Evolutionary conservation across 1,140 invertebrate genomes (phyloP), one percentile per base, ranked within the genome.

Genomic region (Drosophila lowei): DNA sequence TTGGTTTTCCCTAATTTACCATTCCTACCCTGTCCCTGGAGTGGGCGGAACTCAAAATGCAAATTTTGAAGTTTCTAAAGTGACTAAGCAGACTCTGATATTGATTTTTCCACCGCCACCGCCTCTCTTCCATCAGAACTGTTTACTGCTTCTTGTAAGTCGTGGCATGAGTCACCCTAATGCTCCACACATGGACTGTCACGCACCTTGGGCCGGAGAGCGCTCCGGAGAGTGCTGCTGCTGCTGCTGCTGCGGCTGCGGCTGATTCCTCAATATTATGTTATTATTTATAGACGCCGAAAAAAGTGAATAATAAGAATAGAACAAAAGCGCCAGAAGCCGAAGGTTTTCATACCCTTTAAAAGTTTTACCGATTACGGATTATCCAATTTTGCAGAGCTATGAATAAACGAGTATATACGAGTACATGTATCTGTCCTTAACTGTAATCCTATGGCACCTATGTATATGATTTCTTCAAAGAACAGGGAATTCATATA

Each of bases 241-340:
- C 38, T 15, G 16, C 18, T 30, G 1, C 13, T 34, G 44, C 7
- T 61, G 47, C 57, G 13, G 50, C 13, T 34, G 56, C 30, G 28
- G 38, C 63, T 48, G 42, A 28, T 65, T 68, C 53, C 55, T 42
- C 64, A 64, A 60, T 61, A 61, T 59, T 66, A 60, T 61, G 58
- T 59, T 66, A 70, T 77, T 85, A 86, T 85, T 85, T 77, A 81
- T 85, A 85, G 81, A 67, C 21, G 52, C 41, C 50, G 9, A 41
- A 60, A 43, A 41, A 75, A 48, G 61, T 63, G 60, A 61, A 73
- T 59, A 47, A 75, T 65, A 67, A 79, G 57, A 79, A 85, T 66
- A 80, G 80, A 68, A 77, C 63, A 42, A 5, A 38, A 38, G 34
- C 11, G 1, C 11, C 11, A 5, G 1, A 38, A 38, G 34, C 11